Evolutionary conservation across 2,113 vertebrate species (phyloP), one percentile per base, ranked within the genome.

Genomic region (Leptobrachium ailaonicum): DNA sequence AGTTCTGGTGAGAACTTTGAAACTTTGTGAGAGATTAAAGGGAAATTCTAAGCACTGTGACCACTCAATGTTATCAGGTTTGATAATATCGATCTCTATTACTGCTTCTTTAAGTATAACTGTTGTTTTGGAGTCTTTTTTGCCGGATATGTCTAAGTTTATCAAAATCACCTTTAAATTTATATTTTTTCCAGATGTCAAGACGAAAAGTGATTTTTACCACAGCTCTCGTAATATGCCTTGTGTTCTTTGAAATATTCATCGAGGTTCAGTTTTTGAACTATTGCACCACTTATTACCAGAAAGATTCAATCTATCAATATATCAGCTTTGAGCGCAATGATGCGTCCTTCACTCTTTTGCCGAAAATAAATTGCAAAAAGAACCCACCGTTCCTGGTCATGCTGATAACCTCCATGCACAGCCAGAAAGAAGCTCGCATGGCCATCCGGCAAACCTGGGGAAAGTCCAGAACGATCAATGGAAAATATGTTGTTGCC

Each of bases 391-490:
- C 91, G 2, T 94, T 94, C 82, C 87, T 94, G 0, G 32, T 94
- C 1, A 82, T 92, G 50, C 90, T 94, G 0, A 91, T 94, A 73
- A 83, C 92, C 0, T 91, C 89, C 0, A 86, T 87, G 0, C 76
- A 8, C 0, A 44, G 50, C 1, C 82, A 89, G 0, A 0, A 9
- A 0, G 4, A 76, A 0, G 85, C 87, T 2, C 89, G 92, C 69
- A 82, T 56, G 83, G 88, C 83, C 75, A 93, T 94, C 84, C 70
- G 93, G 11, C 56, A 85, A 42, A 92, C 88, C 0, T 94, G 93
- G 93, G 93, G 92, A 1, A 77, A 20, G 73, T 82, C 85, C 8
- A 85, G 40, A 47, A 50, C 0, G 0, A 82, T 89, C 0, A 4
- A 4, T 0, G 86, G 88, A 0, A 86, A 79, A n/a, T 82, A 0